Conservation (phyloP, 2,888 invertebrate genomes). For the Papilio protenor region DNA sequence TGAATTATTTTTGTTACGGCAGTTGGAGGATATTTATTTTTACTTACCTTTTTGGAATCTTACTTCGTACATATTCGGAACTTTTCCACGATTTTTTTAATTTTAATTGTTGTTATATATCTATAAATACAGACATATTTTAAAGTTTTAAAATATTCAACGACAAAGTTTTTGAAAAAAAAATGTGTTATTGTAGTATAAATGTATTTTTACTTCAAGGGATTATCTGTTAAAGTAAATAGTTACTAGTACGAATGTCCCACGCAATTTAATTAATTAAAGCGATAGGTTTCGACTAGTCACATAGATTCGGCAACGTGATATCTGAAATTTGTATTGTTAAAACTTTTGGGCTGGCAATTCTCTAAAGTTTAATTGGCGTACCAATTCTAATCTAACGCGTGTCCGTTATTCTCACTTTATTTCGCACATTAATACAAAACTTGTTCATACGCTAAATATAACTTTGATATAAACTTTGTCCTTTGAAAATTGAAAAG, state of each 20-base stretch:
- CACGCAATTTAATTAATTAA: constrained; percentile 1
- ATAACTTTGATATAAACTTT: constrained; percentile 11
- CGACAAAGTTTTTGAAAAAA: not conserved
- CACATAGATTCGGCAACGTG: constrained; percentile 8
- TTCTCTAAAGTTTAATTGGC: constrained; percentile 36
- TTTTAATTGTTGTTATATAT: no score
- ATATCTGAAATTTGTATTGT: constrained; percentile 29
- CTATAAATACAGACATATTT: not conserved
- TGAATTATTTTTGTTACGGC: not conserved
- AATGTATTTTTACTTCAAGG: not conserved
- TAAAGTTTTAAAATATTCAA: not conserved
- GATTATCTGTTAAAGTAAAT: not conserved
- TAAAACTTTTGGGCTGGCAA: constrained; percentile 23
- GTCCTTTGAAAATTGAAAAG: constrained; percentile 4
- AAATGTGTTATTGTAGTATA: not conserved
- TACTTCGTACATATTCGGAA: not conserved
- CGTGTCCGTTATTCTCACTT: constrained; percentile 14
- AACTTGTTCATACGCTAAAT: constrained; percentile 18
- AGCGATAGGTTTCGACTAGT: not conserved
- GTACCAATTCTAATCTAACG: constrained; percentile 17
- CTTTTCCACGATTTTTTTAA: not conserved
- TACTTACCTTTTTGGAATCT: not conserved
- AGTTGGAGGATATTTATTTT: not conserved
- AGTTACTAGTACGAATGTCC: not conserved
- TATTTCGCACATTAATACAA: constrained; percentile 3